Percentiles rank a stretch among this genome's conserved stretches.
Evolutionary conservation across 1,140 invertebrate genomes (phyloP).

Genomic region (Scaptodrosophila lebanonensis): DNA sequence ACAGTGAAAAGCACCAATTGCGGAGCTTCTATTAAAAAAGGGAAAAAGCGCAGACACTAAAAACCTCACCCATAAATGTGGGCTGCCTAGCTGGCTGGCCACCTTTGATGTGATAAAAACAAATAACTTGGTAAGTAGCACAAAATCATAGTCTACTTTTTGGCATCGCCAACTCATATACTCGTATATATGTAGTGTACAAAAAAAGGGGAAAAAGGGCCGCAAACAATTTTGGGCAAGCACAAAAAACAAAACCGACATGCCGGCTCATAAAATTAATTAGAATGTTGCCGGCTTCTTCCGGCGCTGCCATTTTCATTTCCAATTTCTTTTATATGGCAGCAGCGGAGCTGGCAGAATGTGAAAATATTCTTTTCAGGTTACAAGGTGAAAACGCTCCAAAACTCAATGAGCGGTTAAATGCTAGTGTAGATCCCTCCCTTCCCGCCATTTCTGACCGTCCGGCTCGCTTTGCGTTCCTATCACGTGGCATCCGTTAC

Average conservation of each 20-base stretch:
- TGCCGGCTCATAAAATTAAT: constrained; percentile 61
- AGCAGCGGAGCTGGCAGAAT: constrained; percentile 1
- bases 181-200: too few species aligned
- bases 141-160: constrained; percentile 29
- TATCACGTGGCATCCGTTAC: constrained; percentile 47
- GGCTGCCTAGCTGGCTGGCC: constrained; percentile 2
- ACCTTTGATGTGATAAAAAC: constrained; percentile 20
- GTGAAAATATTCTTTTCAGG: not conserved
- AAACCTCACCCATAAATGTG: constrained; percentile 14
- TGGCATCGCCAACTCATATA: constrained; percentile 4
- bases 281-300: constrained; percentile 37
- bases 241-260: constrained; percentile 13
- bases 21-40: constrained; percentile 14
- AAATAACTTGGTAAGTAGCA: constrained; percentile 24
- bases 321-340: constrained; percentile 10
- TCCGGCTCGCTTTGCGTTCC: not conserved
- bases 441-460: not conserved
- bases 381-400: constrained; percentile 50
- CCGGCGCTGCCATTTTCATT: constrained; percentile 34
- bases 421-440: constrained; percentile 24
- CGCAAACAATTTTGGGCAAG: constrained; percentile 9
- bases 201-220: too few species aligned
- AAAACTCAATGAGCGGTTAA: constrained; percentile 57
- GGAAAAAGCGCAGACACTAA: constrained; percentile 27
- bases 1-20: constrained; percentile 3